Percentiles rank a stretch among this genome's conserved stretches.
These are phyloP conservation scores for Heliconius hermathena DNA, from an alignment of 1,140 invertebrate species.

Conservation along the genomic window DNA sequence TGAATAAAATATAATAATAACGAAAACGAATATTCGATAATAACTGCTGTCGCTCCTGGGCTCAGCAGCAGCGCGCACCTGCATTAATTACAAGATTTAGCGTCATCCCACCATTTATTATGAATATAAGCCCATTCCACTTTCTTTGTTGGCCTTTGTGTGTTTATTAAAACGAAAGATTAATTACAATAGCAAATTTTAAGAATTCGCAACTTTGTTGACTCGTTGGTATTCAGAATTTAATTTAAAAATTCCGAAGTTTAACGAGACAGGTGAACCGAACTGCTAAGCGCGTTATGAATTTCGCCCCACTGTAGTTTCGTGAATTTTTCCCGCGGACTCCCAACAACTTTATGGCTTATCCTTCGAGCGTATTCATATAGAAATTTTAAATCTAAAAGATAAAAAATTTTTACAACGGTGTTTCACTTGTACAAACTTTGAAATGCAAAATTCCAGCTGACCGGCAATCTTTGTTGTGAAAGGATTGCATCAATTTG, in stretches of 20 bases:
- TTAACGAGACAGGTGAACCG: slow-evolving; percentile 77
- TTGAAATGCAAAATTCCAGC: slow-evolving; percentile 40
- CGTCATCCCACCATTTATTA: slow-evolving; percentile 71
- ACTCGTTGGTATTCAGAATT: slow-evolving; percentile 74
- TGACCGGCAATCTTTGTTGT: slow-evolving; percentile 39
- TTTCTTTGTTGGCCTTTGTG: slow-evolving; percentile 60
- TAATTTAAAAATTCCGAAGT: slow-evolving; percentile 81
- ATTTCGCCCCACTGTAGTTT: slow-evolving; percentile 74
- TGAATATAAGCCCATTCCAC: slow-evolving; percentile 57
- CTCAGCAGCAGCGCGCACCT: slow-evolving; percentile 58
- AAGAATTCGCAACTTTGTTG: slow-evolving; percentile 78
- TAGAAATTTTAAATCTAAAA: slow-evolving; percentile 58
- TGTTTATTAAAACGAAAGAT: slow-evolving; percentile 74
- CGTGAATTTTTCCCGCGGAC: slow-evolving; percentile 67
- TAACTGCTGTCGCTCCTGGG: slow-evolving; percentile 54
- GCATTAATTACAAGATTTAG: slow-evolving; percentile 77
- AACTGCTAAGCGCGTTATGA: slow-evolving; percentile 79
- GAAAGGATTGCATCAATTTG: slow-evolving; percentile 30
- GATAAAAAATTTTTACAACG: slow-evolving; percentile 52
- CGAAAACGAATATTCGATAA: slow-evolving; percentile 60
- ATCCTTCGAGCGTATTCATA: slow-evolving; percentile 64
- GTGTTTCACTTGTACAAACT: slow-evolving; percentile 41
- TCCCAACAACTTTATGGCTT: slow-evolving; percentile 67
- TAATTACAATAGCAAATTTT: slow-evolving; percentile 76
- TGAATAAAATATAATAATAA: slow-evolving; percentile 24